Percentiles rank a stretch among this genome's conserved stretches.
These are phyloP conservation scores for Calycopis cecrops DNA, from an alignment of 1,140 invertebrate species.

Conservation along the genomic window DNA sequence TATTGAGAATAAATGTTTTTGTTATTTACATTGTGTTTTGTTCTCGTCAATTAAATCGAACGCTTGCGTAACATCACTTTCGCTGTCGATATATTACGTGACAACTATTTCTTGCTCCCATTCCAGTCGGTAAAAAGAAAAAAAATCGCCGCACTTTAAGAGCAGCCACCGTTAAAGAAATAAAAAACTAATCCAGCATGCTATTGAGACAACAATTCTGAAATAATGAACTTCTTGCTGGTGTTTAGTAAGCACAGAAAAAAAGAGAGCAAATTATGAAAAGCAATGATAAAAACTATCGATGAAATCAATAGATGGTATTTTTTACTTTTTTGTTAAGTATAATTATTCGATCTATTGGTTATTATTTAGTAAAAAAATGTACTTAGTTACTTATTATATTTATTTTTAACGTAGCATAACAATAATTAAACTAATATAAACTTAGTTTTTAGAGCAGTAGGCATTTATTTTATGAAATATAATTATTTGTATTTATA, in stretches of 20 bases:
- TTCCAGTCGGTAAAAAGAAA: constrained; percentile 51
- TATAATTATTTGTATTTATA: too few species aligned
- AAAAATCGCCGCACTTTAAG: constrained; percentile 38
- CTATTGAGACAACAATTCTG: constrained; percentile 31
- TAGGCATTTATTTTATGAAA: too few species aligned
- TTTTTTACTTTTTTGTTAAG: not conserved
- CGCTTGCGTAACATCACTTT: constrained; percentile 55
- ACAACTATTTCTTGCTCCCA: constrained; percentile 39
- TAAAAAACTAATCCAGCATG: constrained; percentile 46
- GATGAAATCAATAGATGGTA: not conserved
- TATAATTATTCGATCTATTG: too few species aligned
- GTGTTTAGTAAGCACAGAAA: not conserved
- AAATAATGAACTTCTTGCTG: constrained; percentile 29
- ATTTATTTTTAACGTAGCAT: too few species aligned
- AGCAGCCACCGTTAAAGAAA: constrained; percentile 42
- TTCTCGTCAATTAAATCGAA: constrained; percentile 17
- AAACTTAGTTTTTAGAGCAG: too few species aligned
- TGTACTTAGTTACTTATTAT: too few species aligned
- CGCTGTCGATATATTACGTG: constrained; percentile 59
- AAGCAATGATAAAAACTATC: not conserved
- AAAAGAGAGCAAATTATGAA: not conserved
- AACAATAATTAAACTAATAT: too few species aligned
- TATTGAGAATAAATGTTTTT: constrained; percentile 20
- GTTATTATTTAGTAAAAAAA: too few species aligned
- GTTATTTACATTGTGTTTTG: constrained; percentile 19